phyloP scores from a whole-genome alignment of 2,797 vertebrate genomes.

The Phyllotis vaccarum region DNA sequence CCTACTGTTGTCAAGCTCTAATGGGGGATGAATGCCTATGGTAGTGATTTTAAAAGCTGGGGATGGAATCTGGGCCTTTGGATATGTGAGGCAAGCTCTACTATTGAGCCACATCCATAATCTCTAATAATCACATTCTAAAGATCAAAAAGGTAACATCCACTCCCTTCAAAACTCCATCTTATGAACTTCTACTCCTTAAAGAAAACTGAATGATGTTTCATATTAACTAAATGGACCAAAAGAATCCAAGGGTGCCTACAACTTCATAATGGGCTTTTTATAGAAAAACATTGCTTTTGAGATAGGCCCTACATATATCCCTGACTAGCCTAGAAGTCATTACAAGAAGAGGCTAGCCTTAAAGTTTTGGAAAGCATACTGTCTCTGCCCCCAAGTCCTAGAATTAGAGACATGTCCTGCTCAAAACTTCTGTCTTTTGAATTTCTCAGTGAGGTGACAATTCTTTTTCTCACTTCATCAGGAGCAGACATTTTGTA shows the following conservation, averaged over 20 bases:
- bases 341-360: not conserved
- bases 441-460: not conserved
- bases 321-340: not conserved
- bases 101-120: not conserved
- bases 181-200: not conserved
- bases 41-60: not conserved
- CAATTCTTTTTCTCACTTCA: slow-evolving; percentile 38
- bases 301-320: not conserved
- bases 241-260: not conserved
- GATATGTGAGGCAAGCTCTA: not conserved
- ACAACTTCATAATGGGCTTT: slow-evolving; percentile 3
- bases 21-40: not conserved
- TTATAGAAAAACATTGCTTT: not conserved
- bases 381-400: not conserved
- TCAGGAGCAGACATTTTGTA: slow-evolving; percentile 5
- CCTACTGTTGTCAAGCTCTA: not conserved
- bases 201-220: not conserved
- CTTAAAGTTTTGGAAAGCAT: not conserved
- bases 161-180: not conserved
- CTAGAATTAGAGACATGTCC: not conserved
- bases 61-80: not conserved
- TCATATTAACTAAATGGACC: not conserved
- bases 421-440: not conserved
- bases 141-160: not conserved
- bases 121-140: not conserved